Base-by-base conservation (phyloP, 2,888 invertebrate species). In the Drosophila heteroneura region DNA sequence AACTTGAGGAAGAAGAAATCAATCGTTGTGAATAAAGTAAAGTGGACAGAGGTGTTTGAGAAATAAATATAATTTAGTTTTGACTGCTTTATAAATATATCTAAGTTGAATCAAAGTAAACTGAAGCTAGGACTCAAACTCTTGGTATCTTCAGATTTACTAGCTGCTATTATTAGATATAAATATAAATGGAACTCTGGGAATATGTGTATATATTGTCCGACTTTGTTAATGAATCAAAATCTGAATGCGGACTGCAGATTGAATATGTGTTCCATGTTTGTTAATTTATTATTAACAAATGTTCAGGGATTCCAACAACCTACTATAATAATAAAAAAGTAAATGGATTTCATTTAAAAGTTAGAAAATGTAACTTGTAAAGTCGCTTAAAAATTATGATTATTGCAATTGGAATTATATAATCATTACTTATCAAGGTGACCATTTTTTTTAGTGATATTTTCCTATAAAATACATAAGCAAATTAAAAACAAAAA, bases 171-270 rank as follows among this genome's bases (percentile, higher is more conserved):
- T n/a, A 39, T 39, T 3, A 12, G 3, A 22, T 12, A 1, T 3
- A 6, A 1, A 22, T 3, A 14, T 44, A 14, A 4, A 3, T 12
- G n/a, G 0, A n/a, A 14, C 6, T 44, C 1, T 44, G 41, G 5
- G 5, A 41, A 41, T 2, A 10, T 14, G 35, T 14, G 6, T 14
- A 5, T 35, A 14, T 5, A 14, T 2, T 14, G 37, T 9, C 19
- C 9, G 19, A 19, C 19, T 9, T 39, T 19, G 19, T 39, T 39
- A 39, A 39, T 9, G 9, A 44, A 22, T 22, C 22, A 14, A 44
- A 12, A 44, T 44, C 1, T 3, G 6, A 44, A n/a, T 41, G n/a
- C 10, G 1, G 12, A n/a, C n/a, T 41, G 5, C 28, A 28, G 28
- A 10, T 41, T n/a, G 10, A n/a, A n/a, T n/a, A n/a, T 2, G 28